Base-by-base conservation (phyloP, 2,113 vertebrate species). In the Condylura cristata region DNA sequence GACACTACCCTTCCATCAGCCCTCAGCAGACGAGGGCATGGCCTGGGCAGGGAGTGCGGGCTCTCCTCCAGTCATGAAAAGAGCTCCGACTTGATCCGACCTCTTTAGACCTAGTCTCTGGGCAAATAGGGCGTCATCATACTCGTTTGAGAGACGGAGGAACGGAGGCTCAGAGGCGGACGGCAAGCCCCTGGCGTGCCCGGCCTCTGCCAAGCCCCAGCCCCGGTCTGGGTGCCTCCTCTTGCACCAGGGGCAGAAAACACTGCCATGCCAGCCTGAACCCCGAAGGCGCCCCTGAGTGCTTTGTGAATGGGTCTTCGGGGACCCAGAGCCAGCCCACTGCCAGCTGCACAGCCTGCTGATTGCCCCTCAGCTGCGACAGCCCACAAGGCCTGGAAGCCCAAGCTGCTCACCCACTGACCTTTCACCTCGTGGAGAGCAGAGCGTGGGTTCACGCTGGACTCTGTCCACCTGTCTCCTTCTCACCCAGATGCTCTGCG, bases 231-330 rank as follows among this genome's bases (percentile, higher is more conserved):
- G 37, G 20, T 10, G 34, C 53, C 26, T 90, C 61, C 61, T 84
- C 65, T 90, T 74, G n/a, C 11, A 46, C 51, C 30, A 41, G 2
- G 8, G 24, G n/a, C n/a, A n/a, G n/a, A n/a, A n/a, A n/a, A n/a
- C n/a, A n/a, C n/a, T n/a, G n/a, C n/a, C n/a, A n/a, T n/a, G n/a
- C n/a, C n/a, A n/a, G 37, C 28, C 44, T 63, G 48, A 8, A 63
- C n/a, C 48, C 37, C 58, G 51, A 78, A 48, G 81, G 51, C 56
- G 26, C 41, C 41, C 37, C 53, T 41, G 18, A 11, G 6, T 85
- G 14, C 18, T 87, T 56, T 72, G 10, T 75, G 71, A 92, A 88
- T 90, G 34, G 89, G 89, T 18, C 79, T 89, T 92, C 86, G 75
- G 76, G 60, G 46, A 60, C 37, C 85, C 53, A 71, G 51, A 86